A percentile compares a stretch with the other conserved stretches of the same genome.
Evolutionary conservation across 2,113 vertebrate genomes (phyloP).

Genomic region (Suricata suricatta): DNA sequence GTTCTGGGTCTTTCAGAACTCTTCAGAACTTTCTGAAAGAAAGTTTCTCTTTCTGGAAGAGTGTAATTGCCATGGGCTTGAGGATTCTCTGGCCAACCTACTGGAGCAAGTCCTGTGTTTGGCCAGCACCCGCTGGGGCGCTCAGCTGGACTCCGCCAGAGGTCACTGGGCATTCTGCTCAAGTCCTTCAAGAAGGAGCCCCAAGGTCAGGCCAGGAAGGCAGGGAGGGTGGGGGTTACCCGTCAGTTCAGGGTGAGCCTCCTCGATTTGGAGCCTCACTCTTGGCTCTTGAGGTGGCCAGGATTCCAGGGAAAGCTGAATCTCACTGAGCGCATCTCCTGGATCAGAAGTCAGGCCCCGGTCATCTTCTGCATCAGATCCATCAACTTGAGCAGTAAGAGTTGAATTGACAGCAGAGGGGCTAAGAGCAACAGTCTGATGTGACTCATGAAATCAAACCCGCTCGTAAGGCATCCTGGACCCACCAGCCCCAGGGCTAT

Average conservation of each 20-base stretch:
- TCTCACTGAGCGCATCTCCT: not conserved
- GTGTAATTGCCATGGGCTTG: too few species aligned
- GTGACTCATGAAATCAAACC: not conserved
- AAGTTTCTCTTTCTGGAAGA: not conserved
- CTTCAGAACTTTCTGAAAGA: too few species aligned
- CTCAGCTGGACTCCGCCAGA: not conserved
- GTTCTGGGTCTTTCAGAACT: not conserved
- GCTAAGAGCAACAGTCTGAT: fast-evolving
- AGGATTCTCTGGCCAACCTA: not conserved
- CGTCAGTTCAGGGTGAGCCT: not conserved
- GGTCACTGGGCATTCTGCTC: fast-evolving
- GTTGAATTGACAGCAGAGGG: fast-evolving
- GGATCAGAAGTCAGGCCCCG: not conserved
- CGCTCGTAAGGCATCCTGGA: not conserved
- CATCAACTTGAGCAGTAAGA: not conserved
- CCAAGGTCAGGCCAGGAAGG: not conserved
- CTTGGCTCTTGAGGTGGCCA: not conserved
- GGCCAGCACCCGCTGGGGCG: fast-evolving
- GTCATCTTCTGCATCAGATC: not conserved
- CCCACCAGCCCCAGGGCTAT: not conserved
- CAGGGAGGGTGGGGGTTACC: not conserved
- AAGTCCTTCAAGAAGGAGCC: not conserved
- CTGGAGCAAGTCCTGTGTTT: not conserved
- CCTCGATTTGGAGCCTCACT: not conserved
- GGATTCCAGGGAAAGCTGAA: not conserved